Conservation (phyloP, 1,140 invertebrate species). For the Neelides sp. region DNA sequence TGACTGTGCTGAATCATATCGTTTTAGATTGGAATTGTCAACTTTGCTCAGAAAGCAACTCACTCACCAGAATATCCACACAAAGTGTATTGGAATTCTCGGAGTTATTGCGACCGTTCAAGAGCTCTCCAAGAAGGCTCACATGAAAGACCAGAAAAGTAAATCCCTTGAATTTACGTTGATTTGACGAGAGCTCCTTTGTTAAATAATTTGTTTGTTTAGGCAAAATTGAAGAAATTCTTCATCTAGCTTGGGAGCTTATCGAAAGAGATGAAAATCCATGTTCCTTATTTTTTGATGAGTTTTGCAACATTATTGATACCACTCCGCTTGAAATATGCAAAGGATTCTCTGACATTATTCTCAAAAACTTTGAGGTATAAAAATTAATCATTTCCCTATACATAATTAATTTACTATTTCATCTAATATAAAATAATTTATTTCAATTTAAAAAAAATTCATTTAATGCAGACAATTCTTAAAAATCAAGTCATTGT, state of each 20-base stretch:
- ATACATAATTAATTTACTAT: too few relatives aligned
- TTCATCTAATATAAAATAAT: too few relatives aligned
- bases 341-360: not conserved
- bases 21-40: constrained; percentile 21
- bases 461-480: not conserved
- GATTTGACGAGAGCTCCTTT: not conserved
- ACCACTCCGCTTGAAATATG: not conserved
- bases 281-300: constrained; percentile 26
- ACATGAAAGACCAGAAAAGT: constrained; percentile 6
- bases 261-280: constrained; percentile 25
- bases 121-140: constrained; percentile 8
- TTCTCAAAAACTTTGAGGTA: constrained; percentile 18
- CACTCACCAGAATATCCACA: constrained; percentile 11
- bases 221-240: constrained; percentile 12
- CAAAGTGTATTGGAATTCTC: constrained; percentile 22
- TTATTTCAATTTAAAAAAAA: too few relatives aligned
- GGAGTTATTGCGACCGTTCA: constrained; percentile 20
- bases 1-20: constrained; percentile 9
- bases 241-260: constrained; percentile 21
- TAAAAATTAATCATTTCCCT: too few relatives aligned
- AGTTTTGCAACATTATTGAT: constrained; percentile 5
- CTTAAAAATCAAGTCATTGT: not conserved
- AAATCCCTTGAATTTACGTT: not conserved
- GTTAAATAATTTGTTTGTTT: constrained; percentile 2
- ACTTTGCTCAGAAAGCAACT: constrained; percentile 26